Evolutionary conservation across 1,140 invertebrate species (phyloP).

Genomic region (Berghia stephanieae): DNA sequence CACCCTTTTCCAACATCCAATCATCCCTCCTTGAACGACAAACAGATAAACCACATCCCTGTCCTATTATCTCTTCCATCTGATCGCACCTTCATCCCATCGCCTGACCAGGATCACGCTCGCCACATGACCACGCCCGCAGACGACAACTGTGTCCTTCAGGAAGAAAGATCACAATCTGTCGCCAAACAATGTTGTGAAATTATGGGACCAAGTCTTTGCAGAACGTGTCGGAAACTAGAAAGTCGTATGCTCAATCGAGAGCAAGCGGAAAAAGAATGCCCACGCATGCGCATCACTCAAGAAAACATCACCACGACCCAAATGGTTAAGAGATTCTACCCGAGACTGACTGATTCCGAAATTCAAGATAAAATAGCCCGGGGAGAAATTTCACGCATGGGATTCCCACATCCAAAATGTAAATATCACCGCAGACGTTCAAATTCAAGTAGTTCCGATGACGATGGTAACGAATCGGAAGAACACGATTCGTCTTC

Average conservation of each 20-base stretch:
- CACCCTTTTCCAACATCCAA: too few species aligned
- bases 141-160: neutral
- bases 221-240: conserved; percentile 41
- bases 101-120: neutral
- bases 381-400: conserved; percentile 37
- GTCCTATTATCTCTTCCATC: neutral
- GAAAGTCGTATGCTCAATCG: conserved; percentile 33
- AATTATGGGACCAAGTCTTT: conserved; percentile 44
- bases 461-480: too few species aligned
- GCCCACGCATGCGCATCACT: conserved; percentile 38
- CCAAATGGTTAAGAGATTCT: conserved; percentile 36
- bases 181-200: conserved; percentile 43
- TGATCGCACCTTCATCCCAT: conserved; percentile 12
- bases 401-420: conserved; percentile 2
- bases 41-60: neutral
- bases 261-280: conserved; percentile 38
- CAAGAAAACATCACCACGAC: conserved; percentile 39
- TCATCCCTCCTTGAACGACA: too few species aligned
- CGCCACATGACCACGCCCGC: conserved; percentile 8
- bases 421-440: too few species aligned
- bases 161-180: neutral
- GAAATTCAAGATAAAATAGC: conserved; percentile 44
- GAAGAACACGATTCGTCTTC: too few species aligned
- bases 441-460: too few species aligned
- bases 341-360: conserved; percentile 36